Conservation (phyloP, 2,113 vertebrate genomes). For the Ranitomeya imitator region DNA sequence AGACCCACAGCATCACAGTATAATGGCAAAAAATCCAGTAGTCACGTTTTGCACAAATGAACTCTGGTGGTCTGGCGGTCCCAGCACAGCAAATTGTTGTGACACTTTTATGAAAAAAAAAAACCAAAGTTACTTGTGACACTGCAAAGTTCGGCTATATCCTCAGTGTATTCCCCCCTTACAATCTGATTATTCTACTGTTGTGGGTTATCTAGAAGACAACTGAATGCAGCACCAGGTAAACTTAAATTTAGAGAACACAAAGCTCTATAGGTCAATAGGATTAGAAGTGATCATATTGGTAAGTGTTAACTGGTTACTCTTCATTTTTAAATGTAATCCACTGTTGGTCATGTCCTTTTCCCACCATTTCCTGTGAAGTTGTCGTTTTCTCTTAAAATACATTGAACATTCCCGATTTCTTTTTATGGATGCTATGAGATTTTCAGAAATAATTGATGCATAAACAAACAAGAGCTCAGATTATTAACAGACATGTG, state of each 20-base stretch:
- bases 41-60: too few relatives aligned
- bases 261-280: too few relatives aligned
- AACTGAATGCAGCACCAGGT: not conserved
- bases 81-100: too few relatives aligned
- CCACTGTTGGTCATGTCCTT: not conserved
- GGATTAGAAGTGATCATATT: not conserved
- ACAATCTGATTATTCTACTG: too few relatives aligned
- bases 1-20: too few relatives aligned
- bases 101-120: too few relatives aligned
- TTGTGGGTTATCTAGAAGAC: not conserved
- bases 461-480: constrained; percentile 43
- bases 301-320: not conserved
- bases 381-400: constrained; percentile 3
- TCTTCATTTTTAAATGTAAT: not conserved
- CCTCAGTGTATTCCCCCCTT: too few relatives aligned
- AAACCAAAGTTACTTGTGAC: too few relatives aligned
- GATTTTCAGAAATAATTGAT: constrained; percentile 25
- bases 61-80: too few relatives aligned
- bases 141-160: too few relatives aligned
- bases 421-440: constrained; percentile 18
- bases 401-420: constrained; percentile 17
- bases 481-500: constrained; percentile 50
- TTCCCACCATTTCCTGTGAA: not conserved
- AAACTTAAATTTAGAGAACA: not conserved
- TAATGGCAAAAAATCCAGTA: too few relatives aligned